phyloP scores from a whole-genome alignment of 2,113 vertebrate genomes.

The Dromaius novaehollandiae region DNA sequence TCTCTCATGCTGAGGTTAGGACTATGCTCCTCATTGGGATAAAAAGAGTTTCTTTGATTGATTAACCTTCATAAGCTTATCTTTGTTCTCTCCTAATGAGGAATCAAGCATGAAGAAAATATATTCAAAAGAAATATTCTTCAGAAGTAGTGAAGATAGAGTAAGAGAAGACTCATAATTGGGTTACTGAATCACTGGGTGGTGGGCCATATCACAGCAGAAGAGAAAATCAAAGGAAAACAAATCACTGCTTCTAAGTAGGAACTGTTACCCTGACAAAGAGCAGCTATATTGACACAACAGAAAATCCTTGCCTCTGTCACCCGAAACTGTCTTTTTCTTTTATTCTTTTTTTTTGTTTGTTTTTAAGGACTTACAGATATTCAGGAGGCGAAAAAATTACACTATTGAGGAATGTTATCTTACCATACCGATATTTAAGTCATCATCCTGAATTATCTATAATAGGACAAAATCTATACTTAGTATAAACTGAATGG shows the following conservation, averaged over 20 bases:
- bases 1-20: neutral
- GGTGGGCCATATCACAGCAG: neutral
- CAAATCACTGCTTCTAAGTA: neutral
- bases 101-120: neutral
- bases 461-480: neutral
- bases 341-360: neutral
- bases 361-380: neutral
- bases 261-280: neutral
- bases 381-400: neutral
- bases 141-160: neutral
- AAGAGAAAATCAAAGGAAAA: neutral
- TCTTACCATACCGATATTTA: neutral
- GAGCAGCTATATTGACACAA: neutral
- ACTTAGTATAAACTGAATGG: neutral
- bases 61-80: neutral
- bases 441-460: neutral
- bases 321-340: rapidly evolving
- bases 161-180: neutral
- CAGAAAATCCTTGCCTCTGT: neutral
- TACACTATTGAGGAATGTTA: neutral
- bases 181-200: neutral
- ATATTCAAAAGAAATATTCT: neutral
- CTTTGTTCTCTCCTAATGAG: neutral
- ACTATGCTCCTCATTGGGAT: neutral
- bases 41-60: neutral